Conservation (phyloP, 2,888 invertebrate species). For the Biston betularia region DNA sequence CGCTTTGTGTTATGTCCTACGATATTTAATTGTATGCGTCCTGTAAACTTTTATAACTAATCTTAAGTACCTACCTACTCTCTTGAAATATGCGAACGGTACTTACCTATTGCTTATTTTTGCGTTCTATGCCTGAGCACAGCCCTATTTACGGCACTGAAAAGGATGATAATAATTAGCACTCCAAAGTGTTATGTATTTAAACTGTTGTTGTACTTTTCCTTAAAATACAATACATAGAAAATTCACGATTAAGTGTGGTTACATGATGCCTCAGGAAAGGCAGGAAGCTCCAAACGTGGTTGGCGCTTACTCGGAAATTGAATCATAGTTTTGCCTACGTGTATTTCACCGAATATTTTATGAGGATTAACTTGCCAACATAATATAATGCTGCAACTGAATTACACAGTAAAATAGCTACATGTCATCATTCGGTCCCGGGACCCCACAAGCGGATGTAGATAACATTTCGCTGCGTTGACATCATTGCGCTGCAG, state of each 20-base stretch:
- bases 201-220: background rate
- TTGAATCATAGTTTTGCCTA: constrained; percentile 5
- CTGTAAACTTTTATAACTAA: too few relatives aligned
- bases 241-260: background rate
- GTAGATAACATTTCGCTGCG: constrained; percentile 75
- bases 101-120: too few relatives aligned
- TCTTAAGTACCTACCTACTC: too few relatives aligned
- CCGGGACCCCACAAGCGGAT: constrained; percentile 68
- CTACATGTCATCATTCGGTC: constrained; percentile 48
- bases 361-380: background rate
- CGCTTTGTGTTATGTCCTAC: too few relatives aligned
- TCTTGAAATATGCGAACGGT: too few relatives aligned
- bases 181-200: too few relatives aligned
- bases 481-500: constrained; percentile 63
- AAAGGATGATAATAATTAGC: too few relatives aligned
- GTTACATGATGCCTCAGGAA: background rate
- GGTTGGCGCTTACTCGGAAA: background rate
- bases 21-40: too few relatives aligned
- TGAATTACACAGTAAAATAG: constrained; percentile 31
- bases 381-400: constrained; percentile 2
- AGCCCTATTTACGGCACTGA: too few relatives aligned
- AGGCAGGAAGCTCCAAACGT: background rate
- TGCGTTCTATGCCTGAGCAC: too few relatives aligned
- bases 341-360: background rate
- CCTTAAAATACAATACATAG: background rate